A percentile compares a stretch with the other conserved stretches of the same genome.
phyloP scores from a whole-genome alignment of 2,113 vertebrate species.

The Aldabrachelys gigantea region DNA sequence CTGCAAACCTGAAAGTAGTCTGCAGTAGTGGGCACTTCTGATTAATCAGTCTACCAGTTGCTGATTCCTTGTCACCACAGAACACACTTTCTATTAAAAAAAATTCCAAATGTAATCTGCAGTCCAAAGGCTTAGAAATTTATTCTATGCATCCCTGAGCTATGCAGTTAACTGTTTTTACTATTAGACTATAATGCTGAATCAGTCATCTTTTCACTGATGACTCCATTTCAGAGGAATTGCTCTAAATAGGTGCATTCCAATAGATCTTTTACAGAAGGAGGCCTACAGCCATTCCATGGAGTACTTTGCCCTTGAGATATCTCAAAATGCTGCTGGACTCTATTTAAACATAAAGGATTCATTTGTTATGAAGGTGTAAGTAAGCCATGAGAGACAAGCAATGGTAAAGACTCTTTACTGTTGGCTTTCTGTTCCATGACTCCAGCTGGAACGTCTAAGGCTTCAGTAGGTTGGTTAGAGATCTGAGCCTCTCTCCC shows the following conservation, averaged over 20 bases:
- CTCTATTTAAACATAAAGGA: not conserved
- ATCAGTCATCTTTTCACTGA: rapidly evolving
- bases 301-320: not conserved
- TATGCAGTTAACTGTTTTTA: not conserved
- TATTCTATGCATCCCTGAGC: too few relatives aligned
- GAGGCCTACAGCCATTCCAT: not conserved
- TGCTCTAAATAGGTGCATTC: not conserved
- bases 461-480: not conserved
- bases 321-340: not conserved
- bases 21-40: not conserved
- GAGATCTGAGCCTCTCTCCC: not conserved
- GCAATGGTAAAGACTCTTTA: not conserved
- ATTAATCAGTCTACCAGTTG: not conserved
- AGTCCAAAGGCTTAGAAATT: not conserved
- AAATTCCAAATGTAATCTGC: not conserved
- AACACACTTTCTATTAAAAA: not conserved
- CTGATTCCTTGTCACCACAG: not conserved
- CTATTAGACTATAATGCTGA: not conserved
- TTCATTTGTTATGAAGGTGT: not conserved
- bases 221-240: not conserved
- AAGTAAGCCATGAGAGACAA: not conserved
- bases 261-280: not conserved
- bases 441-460: not conserved
- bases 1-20: not conserved
- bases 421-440: not conserved